phyloP scores from a whole-genome alignment of 2,888 invertebrate species.

The Subacronicta megacephala region DNA sequence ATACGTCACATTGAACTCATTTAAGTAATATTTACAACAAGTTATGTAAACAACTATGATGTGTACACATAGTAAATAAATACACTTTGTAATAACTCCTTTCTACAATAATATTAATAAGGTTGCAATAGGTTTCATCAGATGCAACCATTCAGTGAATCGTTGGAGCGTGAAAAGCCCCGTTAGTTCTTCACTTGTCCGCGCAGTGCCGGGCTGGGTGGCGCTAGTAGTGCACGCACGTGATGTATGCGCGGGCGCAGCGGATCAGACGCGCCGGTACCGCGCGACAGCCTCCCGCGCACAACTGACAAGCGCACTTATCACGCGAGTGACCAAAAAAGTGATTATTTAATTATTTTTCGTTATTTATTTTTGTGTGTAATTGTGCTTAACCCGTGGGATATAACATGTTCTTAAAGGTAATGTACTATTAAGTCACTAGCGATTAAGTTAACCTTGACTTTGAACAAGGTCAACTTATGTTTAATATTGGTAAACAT shows the following conservation, averaged over 20 bases:
- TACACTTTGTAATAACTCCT: conserved; percentile 43
- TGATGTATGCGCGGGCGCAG: conserved; percentile 83
- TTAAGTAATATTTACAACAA: conserved; percentile 8
- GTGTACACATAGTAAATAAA: conserved; percentile 37
- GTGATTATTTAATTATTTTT: conserved; percentile 60
- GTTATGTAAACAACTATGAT: conserved; percentile 30
- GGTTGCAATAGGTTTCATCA: conserved; percentile 54
- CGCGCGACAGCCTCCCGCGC: conserved; percentile 87
- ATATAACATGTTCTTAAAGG: conserved; percentile 72
- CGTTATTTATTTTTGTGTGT: conserved; percentile 52
- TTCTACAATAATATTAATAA: conserved; percentile 44
- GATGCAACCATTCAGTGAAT: conserved; percentile 65
- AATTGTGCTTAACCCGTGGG: conserved; percentile 56
- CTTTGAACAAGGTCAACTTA: conserved; percentile 58
- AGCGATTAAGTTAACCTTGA: conserved; percentile 61
- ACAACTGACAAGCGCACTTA: conserved; percentile 70
- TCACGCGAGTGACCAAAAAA: conserved; percentile 79
- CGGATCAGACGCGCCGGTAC: conserved; percentile 78
- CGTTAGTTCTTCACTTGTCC: conserved; percentile 77
- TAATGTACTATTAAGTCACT: conserved; percentile 59
- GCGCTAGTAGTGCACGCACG: conserved; percentile 81
- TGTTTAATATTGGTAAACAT: conserved; percentile 65
- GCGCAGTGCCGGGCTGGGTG: conserved; percentile 69
- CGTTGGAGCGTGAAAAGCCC: conserved; percentile 78
- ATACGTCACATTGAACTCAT: neutral